phyloP scores from a whole-genome alignment of 2,113 vertebrate species.

The Mormoops blainvillei region DNA sequence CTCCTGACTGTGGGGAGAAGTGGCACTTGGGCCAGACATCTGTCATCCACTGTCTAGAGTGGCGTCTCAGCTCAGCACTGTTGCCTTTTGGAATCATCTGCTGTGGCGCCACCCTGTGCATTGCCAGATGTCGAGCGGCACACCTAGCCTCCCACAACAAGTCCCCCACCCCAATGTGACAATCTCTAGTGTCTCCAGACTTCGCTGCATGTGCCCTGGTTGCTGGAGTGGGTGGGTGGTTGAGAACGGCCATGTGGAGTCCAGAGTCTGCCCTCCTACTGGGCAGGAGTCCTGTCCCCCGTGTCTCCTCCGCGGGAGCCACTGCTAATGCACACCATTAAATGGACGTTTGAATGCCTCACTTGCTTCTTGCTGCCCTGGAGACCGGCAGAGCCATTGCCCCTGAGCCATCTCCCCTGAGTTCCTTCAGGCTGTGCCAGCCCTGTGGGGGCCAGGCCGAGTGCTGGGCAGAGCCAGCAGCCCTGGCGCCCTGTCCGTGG shows the following conservation, averaged over 20 bases:
- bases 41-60: not conserved
- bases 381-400: not conserved
- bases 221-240: not conserved
- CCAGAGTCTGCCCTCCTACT: not conserved
- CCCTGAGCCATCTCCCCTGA: not conserved
- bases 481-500: not conserved
- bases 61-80: not conserved
- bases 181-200: not conserved
- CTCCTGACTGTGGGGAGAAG: accelerated
- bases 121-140: accelerated
- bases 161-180: not conserved
- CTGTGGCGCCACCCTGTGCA: accelerated
- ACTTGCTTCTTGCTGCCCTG: not conserved
- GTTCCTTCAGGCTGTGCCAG: not conserved
- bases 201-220: not conserved
- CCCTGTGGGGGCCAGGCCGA: not conserved
- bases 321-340: accelerated
- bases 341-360: accelerated
- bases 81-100: not conserved
- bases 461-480: not conserved
- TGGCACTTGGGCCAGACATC: not conserved
- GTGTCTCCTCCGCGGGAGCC: accelerated
- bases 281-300: not conserved
- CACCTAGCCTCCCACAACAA: not conserved
- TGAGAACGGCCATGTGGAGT: not conserved